A percentile compares a stretch with the other conserved stretches of the same genome.
phyloP scores from a whole-genome alignment of 1,140 invertebrate species.

The Danaus plexippus region DNA sequence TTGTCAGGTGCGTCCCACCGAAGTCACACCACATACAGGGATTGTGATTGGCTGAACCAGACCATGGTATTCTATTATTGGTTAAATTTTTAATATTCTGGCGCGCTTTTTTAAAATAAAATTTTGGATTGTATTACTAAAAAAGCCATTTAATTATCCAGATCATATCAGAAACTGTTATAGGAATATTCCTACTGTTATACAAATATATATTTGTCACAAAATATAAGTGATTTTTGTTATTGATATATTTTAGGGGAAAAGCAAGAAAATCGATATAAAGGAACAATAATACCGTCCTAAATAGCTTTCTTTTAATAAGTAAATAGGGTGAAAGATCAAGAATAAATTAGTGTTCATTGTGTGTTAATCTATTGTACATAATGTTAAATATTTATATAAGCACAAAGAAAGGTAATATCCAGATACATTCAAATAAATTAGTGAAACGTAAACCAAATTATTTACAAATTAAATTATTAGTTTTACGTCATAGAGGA shows the following conservation, averaged over 20 bases:
- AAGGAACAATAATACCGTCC: not conserved
- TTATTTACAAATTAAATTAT: no score
- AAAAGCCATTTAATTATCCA: conserved; percentile 2
- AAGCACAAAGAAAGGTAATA: conserved; percentile 6
- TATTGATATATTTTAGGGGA: conserved; percentile 11
- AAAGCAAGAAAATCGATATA: not conserved
- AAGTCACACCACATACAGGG: conserved; percentile 61
- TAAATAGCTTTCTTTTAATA: conserved; percentile 31
- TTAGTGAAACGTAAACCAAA: no score
- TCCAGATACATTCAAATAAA: no score
- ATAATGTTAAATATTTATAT: conserved; percentile 7
- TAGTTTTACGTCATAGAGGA: no score
- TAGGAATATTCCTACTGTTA: not conserved
- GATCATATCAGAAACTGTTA: not conserved
- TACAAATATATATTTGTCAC: not conserved
- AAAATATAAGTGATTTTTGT: conserved; percentile 2
- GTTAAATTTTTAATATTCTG: conserved; percentile 18
- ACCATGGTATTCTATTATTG: conserved; percentile 36
- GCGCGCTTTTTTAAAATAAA: conserved; percentile 37
- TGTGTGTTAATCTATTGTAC: conserved; percentile 31
- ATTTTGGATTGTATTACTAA: conserved; percentile 2
- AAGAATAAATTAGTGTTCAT: conserved; percentile 28
- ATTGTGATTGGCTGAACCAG: conserved; percentile 42
- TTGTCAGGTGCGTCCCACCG: conserved; percentile 42
- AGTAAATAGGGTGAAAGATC: conserved; percentile 48